Percentiles rank a stretch among this genome's conserved stretches.
phyloP scores from a whole-genome alignment of 2,797 vertebrate species.

The Danionella dracula region DNA sequence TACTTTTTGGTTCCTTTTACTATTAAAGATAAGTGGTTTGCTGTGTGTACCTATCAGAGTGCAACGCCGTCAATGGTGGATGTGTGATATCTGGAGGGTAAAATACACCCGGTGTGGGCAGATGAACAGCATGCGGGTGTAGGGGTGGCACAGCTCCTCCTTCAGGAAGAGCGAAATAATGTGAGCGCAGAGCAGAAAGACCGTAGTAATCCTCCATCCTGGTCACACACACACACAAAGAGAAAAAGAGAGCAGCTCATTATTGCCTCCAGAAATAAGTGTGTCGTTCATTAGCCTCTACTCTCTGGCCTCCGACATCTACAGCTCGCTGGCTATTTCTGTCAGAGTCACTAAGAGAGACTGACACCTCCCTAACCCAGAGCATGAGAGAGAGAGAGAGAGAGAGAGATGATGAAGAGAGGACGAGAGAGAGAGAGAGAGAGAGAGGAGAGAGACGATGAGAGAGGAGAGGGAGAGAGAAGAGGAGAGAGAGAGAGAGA shows the following conservation, averaged over 20 bases:
- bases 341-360: not conserved
- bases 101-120: constrained; percentile 85
- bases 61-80: constrained; percentile 56
- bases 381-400: too few species aligned
- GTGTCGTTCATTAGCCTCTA: constrained; percentile 41
- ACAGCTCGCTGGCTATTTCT: constrained; percentile 24
- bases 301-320: constrained; percentile 21
- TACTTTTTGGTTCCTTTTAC: too few species aligned
- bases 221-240: too few species aligned
- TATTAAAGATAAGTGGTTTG: not conserved
- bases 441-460: too few species aligned
- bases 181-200: constrained; percentile 85
- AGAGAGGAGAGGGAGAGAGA: too few species aligned
- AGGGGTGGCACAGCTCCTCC: constrained; percentile 82
- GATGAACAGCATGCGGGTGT: constrained; percentile 87
- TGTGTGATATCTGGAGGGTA: constrained; percentile 85
- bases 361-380: not conserved
- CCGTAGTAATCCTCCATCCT: constrained; percentile 95
- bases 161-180: constrained; percentile 85
- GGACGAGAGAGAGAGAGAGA: too few species aligned
- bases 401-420: too few species aligned
- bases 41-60: constrained; percentile 60
- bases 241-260: too few species aligned
- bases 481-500: too few species aligned
- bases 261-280: constrained; percentile 36